These are phyloP conservation scores for Cheilosia pagana DNA, from an alignment of 2,888 invertebrate species.

Conservation along the genomic window DNA sequence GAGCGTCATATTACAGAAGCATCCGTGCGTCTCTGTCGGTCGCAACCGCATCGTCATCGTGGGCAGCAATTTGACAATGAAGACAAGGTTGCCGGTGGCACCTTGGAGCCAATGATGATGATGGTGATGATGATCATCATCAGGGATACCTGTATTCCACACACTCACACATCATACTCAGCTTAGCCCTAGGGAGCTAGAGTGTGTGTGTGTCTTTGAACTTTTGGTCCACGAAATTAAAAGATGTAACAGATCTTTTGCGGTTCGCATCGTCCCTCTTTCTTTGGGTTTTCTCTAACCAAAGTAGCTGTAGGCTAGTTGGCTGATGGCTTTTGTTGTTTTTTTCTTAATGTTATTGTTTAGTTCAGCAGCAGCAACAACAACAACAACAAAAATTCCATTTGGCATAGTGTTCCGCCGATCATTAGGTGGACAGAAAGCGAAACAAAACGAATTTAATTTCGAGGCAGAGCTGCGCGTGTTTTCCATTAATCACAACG, in stretches of 20 bases:
- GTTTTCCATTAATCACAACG: constrained; percentile 62
- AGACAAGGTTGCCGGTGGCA: constrained; percentile 65
- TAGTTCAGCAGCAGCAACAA: constrained; percentile 21
- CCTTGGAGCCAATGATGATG: constrained; percentile 35
- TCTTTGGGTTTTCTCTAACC: constrained; percentile 45
- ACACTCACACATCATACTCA: constrained; percentile 12
- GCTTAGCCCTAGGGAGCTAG: constrained; percentile 39
- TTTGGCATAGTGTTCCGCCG: constrained; percentile 60
- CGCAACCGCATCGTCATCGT: constrained; percentile 33
- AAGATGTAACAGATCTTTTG: constrained; percentile 33
- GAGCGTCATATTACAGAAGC: constrained; percentile 69
- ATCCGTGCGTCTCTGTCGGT: constrained; percentile 34
- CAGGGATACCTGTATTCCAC: constrained; percentile 49
- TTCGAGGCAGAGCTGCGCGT: constrained; percentile 44
- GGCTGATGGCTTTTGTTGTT: background rate
- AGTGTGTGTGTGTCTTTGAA: constrained; percentile 47
- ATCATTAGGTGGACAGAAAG: constrained; percentile 55
- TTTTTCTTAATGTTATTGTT: constrained; percentile 58
- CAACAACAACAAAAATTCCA: constrained; percentile 30
- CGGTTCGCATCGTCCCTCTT: constrained; percentile 29
- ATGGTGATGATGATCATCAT: constrained; percentile 26
- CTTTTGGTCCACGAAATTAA: constrained; percentile 48
- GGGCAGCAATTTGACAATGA: constrained; percentile 73
- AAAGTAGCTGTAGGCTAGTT: constrained; percentile 48
- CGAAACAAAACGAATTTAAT: constrained; percentile 6